These are phyloP conservation scores for Bos indicus DNA, from an alignment of 2,113 vertebrate genomes.

Conservation along the genomic window DNA sequence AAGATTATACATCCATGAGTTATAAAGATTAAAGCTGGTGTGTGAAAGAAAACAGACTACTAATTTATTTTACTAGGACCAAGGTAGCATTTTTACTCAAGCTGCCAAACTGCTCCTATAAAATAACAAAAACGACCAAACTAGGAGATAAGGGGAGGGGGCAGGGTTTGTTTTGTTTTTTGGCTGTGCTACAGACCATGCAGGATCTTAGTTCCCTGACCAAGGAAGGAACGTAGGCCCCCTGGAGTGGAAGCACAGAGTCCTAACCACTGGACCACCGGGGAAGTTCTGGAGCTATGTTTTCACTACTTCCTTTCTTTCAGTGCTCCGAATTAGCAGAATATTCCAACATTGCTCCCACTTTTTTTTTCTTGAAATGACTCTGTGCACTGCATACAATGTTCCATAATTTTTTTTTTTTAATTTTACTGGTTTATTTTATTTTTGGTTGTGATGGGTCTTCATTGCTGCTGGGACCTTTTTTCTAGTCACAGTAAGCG, in stretches of 20 bases:
- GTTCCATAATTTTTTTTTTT: neutral
- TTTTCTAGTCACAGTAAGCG: neutral
- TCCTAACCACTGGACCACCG: neutral
- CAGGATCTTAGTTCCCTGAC: neutral
- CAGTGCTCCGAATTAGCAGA: neutral
- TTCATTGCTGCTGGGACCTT: neutral
- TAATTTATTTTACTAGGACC: neutral
- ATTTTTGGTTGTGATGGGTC: neutral
- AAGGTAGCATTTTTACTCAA: neutral
- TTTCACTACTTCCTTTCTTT: conserved; percentile 14
- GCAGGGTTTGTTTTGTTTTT: neutral
- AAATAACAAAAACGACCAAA: neutral
- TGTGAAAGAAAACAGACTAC: neutral
- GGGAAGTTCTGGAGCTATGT: neutral
- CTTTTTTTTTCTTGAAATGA: conserved; percentile 31
- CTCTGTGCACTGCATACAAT: neutral
- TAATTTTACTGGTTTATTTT: neutral
- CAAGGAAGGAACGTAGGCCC: neutral
- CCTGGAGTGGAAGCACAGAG: neutral
- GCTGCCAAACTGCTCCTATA: neutral
- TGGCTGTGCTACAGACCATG: neutral
- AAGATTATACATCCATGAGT: conserved; percentile 33
- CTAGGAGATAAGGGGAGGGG: neutral
- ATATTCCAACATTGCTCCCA: neutral
- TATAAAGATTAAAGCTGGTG: conserved; percentile 10